These are phyloP conservation scores for Helicolenus hilgendorfi DNA, from an alignment of 2,797 vertebrate genomes.

Conservation along the genomic window DNA sequence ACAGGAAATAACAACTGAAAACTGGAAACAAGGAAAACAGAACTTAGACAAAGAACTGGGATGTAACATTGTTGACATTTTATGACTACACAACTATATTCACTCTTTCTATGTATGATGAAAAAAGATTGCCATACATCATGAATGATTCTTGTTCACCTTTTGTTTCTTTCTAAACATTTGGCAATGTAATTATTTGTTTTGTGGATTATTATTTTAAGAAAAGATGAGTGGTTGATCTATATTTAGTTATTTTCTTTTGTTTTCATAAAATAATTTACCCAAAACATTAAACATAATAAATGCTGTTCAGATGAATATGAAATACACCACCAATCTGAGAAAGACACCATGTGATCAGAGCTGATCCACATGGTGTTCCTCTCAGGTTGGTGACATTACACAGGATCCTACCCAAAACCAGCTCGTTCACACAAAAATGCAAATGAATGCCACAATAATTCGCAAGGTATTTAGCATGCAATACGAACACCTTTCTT, in stretches of 20 bases:
- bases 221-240: not conserved
- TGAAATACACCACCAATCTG: not conserved
- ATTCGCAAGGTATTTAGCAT: too few species aligned
- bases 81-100: not conserved
- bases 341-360: not conserved
- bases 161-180: not conserved
- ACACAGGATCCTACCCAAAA: too few species aligned
- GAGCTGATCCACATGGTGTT: not conserved
- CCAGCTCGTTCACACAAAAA: too few species aligned
- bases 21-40: not conserved
- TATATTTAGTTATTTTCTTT: not conserved
- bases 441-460: rapidly evolving
- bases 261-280: not conserved
- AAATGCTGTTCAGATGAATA: not conserved
- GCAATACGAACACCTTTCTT: too few species aligned
- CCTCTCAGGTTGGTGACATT: too few species aligned
- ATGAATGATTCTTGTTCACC: not conserved
- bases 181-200: not conserved
- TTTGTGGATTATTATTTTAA: not conserved
- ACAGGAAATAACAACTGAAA: too few species aligned
- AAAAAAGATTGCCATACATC: not conserved
- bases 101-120: not conserved
- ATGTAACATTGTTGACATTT: not conserved
- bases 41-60: not conserved
- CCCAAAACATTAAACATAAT: not conserved